Evolutionary conservation across 2,888 invertebrate species (phyloP).

Genomic region (Athalia circularis): DNA sequence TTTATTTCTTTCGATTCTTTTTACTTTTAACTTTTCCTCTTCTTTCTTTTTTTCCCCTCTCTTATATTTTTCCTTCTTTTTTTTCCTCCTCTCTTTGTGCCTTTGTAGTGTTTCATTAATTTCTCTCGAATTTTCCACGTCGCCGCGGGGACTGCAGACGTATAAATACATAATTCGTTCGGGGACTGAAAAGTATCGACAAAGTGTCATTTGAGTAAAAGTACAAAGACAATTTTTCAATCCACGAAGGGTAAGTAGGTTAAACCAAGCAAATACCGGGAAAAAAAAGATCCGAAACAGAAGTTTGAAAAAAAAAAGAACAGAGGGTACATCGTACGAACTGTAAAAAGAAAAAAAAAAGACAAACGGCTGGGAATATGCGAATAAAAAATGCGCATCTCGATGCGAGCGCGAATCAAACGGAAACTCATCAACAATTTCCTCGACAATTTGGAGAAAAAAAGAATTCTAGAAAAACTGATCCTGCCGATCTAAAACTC

Average conservation of each 20-base stretch:
- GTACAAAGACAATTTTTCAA: neutral
- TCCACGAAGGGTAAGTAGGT: slow-evolving; percentile 20
- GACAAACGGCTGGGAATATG: slow-evolving; percentile 33
- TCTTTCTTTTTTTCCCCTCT: slow-evolving; percentile 35
- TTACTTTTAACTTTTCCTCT: slow-evolving; percentile 32
- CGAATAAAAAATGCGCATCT: slow-evolving; percentile 28
- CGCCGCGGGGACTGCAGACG: slow-evolving; percentile 47
- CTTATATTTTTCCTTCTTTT: slow-evolving; percentile 39
- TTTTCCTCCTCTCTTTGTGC: slow-evolving; percentile 15
- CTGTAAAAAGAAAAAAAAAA: slow-evolving; percentile 16
- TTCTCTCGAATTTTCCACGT: slow-evolving; percentile 50
- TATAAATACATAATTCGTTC: neutral
- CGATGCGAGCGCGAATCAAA: slow-evolving; percentile 28
- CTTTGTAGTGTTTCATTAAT: slow-evolving; percentile 50
- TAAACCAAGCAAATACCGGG: slow-evolving; percentile 46
- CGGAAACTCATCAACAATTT: slow-evolving; percentile 43
- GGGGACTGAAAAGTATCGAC: slow-evolving; percentile 10
- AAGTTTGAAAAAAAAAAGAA: too few relatives aligned
- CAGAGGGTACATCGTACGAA: too few relatives aligned
- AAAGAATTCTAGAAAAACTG: neutral
- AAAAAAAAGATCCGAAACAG: too few relatives aligned
- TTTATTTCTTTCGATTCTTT: slow-evolving; percentile 24
- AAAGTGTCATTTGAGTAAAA: slow-evolving; percentile 7
- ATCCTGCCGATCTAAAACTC: slow-evolving; percentile 9
- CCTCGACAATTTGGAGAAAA: neutral